phyloP scores from a whole-genome alignment of 2,797 vertebrate genomes.

The Chloroceryle amazona region DNA sequence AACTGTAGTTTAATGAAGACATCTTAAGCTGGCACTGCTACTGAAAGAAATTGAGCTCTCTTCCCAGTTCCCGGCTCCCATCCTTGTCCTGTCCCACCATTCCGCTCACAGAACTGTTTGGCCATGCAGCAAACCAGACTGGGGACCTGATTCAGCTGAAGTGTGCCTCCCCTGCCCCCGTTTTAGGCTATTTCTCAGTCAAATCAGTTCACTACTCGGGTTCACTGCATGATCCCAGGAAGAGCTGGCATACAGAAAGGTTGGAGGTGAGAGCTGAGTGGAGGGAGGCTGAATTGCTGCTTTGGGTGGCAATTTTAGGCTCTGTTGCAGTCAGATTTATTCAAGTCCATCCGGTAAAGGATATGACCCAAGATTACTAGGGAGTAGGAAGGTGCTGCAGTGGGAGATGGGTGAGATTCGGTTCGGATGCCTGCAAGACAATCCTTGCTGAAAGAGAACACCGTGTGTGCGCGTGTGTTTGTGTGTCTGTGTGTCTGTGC shows the following conservation, averaged over 20 bases:
- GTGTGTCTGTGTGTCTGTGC: not conserved
- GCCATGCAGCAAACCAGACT: conserved; percentile 49
- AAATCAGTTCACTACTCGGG: not conserved
- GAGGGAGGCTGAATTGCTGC: conserved; percentile 48
- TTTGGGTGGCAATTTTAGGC: conserved; percentile 32
- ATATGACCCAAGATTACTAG: not conserved
- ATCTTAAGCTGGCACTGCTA: conserved; percentile 69
- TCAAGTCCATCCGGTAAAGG: not conserved
- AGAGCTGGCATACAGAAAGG: conserved; percentile 63
- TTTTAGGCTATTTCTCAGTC: conserved; percentile 21
- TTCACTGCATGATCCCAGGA: conserved; percentile 54
- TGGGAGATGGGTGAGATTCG: not conserved
- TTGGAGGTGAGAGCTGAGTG: conserved; percentile 46
- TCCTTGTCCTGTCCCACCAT: conserved; percentile 38
- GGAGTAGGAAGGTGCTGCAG: not conserved
- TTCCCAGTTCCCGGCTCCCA: conserved; percentile 58
- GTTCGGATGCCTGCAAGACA: conserved; percentile 32
- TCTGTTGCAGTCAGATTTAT: not conserved
- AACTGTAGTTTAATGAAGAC: conserved; percentile 70
- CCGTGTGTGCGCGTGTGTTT: not conserved
- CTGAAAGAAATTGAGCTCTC: conserved; percentile 72
- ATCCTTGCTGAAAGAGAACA: conserved; percentile 29
- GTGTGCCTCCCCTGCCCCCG: not conserved
- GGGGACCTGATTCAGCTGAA: conserved; percentile 17
- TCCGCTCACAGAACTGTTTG: conserved; percentile 59